Conservation (phyloP, 2,888 invertebrate species). For the Cheilosia pagana region DNA sequence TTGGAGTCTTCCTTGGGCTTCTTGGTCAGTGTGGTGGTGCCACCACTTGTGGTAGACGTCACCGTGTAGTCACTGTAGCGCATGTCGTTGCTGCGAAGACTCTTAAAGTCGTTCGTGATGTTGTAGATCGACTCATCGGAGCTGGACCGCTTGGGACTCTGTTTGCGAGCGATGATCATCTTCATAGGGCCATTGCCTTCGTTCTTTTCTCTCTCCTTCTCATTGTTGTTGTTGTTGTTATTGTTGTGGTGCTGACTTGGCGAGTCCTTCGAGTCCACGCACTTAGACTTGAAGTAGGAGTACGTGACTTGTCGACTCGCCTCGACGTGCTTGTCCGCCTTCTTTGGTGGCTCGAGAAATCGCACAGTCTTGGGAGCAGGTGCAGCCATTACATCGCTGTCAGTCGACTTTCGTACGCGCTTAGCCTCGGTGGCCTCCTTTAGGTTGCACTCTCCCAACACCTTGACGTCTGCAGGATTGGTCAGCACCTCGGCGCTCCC, state of each 20-base stretch:
- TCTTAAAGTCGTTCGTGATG: conserved; percentile 81
- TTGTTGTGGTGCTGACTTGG: conserved; percentile 35
- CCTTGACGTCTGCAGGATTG: conserved; percentile 39
- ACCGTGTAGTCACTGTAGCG: conserved; percentile 81
- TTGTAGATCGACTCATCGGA: conserved; percentile 73
- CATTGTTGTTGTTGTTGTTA: conserved; percentile 72
- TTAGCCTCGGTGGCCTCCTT: conserved; percentile 74
- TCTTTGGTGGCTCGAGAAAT: conserved; percentile 55
- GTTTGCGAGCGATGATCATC: conserved; percentile 78
- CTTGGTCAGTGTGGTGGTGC: conserved; percentile 48
- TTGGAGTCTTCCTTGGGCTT: conserved; percentile 72
- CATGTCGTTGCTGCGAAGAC: conserved; percentile 82
- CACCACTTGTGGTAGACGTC: conserved; percentile 73
- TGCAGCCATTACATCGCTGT: conserved; percentile 57
- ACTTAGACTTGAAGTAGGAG: conserved; percentile 73
- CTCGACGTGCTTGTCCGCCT: conserved; percentile 65
- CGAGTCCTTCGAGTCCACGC: conserved; percentile 43
- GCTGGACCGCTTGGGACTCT: conserved; percentile 76
- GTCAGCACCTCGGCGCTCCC: conserved; percentile 20
- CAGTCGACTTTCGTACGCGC: conserved; percentile 60
- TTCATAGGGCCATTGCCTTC: conserved; percentile 78
- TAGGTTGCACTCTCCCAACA: conserved; percentile 59
- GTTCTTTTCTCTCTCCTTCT: conserved; percentile 66
- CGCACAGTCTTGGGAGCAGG: conserved; percentile 49
- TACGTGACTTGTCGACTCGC: conserved; percentile 77